Evolutionary conservation across 2,888 invertebrate genomes (phyloP).

Genomic region (Tiphia femorata): DNA sequence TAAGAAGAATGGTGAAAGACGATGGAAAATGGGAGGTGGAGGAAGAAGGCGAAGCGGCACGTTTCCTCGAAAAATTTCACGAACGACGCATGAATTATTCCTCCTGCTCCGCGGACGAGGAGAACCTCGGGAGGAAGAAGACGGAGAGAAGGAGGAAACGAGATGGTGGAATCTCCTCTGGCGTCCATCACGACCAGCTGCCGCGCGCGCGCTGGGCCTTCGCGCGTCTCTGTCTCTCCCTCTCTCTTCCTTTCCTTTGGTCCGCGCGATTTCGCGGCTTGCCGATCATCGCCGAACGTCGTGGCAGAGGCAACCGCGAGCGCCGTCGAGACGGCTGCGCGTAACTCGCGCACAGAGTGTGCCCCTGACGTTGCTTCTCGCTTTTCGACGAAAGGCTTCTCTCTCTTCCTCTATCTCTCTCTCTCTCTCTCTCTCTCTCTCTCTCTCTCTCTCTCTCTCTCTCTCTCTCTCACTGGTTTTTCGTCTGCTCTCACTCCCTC

Average conservation of each 20-base stretch:
- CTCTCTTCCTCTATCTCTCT: too few relatives aligned
- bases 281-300: too few relatives aligned
- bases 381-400: background rate
- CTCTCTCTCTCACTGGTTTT: too few relatives aligned
- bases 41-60: constrained; percentile 2
- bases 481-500: background rate
- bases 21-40: background rate
- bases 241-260: background rate
- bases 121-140: background rate
- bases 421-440: too few relatives aligned
- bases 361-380: too few relatives aligned
- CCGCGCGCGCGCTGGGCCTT: background rate
- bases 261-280: constrained; percentile 1
- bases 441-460: background rate
- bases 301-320: too few relatives aligned
- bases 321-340: too few relatives aligned
- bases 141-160: background rate
- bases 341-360: too few relatives aligned
- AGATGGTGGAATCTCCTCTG: background rate
- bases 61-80: constrained; percentile 27
- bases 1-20: background rate
- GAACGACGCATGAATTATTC: constrained; percentile 32
- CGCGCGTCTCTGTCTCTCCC: background rate
- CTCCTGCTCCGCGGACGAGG: constrained; percentile 3
- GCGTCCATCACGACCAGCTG: constrained; percentile 1